Evolutionary conservation across 2,888 invertebrate genomes (phyloP).

Genomic region (Temnothorax rugatulus): DNA sequence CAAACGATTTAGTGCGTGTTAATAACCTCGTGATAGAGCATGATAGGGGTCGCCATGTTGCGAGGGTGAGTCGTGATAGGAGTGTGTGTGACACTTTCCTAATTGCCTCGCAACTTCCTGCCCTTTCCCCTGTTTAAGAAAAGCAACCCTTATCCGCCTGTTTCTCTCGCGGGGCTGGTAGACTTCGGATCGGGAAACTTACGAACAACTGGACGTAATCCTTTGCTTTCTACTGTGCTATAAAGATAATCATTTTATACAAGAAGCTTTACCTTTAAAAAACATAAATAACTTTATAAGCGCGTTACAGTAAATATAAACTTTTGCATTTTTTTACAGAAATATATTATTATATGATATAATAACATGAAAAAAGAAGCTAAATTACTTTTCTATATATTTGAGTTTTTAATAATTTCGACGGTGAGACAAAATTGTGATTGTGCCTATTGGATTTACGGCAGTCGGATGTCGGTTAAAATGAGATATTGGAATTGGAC

Average conservation of each 20-base stretch:
- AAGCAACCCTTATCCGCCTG: conserved; percentile 77
- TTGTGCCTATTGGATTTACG: conserved; percentile 20
- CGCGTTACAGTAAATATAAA: neutral
- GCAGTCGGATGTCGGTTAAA: conserved; percentile 43
- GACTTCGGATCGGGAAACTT: conserved; percentile 61
- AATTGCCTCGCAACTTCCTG: conserved; percentile 83
- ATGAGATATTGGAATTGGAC: conserved; percentile 52
- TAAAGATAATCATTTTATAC: neutral
- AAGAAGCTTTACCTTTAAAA: neutral
- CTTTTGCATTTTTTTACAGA: neutral
- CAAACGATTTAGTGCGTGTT: conserved; percentile 68
- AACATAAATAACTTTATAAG: neutral
- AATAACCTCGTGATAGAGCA: conserved; percentile 78
- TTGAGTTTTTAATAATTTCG: neutral
- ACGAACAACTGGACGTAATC: conserved; percentile 42
- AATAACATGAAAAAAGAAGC: neutral
- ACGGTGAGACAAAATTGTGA: conserved; percentile 1
- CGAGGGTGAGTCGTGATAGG: conserved; percentile 78
- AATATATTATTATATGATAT: neutral
- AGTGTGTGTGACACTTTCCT: conserved; percentile 86
- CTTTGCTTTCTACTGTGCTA: neutral
- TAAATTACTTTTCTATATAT: neutral
- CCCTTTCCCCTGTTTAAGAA: conserved; percentile 80
- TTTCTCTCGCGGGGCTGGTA: conserved; percentile 49
- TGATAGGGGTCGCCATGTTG: conserved; percentile 78